Percentiles rank a stretch among this genome's conserved stretches.
Evolutionary conservation across 2,113 vertebrate genomes (phyloP).

Genomic region (Cyanoderma ruficeps): DNA sequence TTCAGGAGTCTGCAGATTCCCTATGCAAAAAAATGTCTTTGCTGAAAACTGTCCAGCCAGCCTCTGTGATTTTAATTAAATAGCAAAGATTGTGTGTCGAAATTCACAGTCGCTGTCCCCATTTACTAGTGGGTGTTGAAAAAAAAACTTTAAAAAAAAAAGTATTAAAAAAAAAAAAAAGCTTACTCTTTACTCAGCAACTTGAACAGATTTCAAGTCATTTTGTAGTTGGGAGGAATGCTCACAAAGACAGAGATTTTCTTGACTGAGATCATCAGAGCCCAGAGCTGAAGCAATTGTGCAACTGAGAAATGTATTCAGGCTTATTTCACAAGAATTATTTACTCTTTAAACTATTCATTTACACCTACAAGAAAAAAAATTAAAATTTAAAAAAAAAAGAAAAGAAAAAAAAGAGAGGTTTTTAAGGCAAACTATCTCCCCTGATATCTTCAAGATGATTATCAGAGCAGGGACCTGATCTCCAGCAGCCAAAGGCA

Average conservation of each 20-base stretch:
- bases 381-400: not conserved
- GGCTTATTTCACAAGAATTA: slow-evolving; percentile 30
- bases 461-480: not conserved
- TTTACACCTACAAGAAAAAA: not conserved
- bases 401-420: not conserved
- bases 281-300: slow-evolving; percentile 32
- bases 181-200: slow-evolving; percentile 27
- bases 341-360: slow-evolving; percentile 51
- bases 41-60: slow-evolving; percentile 34
- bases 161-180: not conserved
- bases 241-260: slow-evolving; percentile 27
- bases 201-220: slow-evolving; percentile 46
- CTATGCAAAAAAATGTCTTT: not conserved
- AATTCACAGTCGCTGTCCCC: not conserved
- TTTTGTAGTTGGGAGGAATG: slow-evolving; percentile 56
- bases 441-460: not conserved
- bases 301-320: slow-evolving; percentile 20
- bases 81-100: not conserved
- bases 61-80: slow-evolving; percentile 64
- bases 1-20: not conserved
- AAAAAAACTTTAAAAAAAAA: not conserved
- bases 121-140: slow-evolving; percentile 36
- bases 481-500: slow-evolving; percentile 23
- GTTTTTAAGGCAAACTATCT: not conserved
- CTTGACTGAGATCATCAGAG: slow-evolving; percentile 54